Conservation (phyloP, 2,113 vertebrate species). For the Tylochromis polylepis region DNA sequence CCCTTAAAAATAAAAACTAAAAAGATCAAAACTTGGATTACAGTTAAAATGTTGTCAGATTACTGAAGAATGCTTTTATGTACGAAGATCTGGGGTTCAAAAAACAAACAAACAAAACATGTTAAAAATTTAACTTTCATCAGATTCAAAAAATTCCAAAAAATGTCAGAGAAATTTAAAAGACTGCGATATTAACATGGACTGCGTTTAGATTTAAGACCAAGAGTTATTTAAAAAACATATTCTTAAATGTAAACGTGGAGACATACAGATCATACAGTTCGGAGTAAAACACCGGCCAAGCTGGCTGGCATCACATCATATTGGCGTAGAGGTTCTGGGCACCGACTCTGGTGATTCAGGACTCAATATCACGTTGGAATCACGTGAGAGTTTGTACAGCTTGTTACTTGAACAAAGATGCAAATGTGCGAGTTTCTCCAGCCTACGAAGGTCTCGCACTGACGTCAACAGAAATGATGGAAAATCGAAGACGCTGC, state of each 20-base stretch:
- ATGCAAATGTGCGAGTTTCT: background rate
- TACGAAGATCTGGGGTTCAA: no score
- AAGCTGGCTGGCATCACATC: background rate
- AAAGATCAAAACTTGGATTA: no score
- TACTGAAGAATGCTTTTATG: no score
- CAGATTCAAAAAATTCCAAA: no score
- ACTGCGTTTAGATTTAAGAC: background rate
- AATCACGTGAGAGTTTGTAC: background rate
- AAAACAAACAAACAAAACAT: no score
- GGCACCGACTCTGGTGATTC: background rate
- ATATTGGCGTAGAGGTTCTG: background rate
- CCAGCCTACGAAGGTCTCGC: background rate
- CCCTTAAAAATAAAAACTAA: no score
- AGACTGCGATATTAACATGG: background rate
- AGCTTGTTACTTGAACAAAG: background rate
- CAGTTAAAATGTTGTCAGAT: no score
- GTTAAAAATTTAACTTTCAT: no score
- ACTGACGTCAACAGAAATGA: background rate
- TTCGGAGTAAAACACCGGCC: rapidly evolving
- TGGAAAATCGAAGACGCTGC: background rate
- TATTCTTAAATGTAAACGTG: background rate
- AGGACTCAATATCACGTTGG: background rate
- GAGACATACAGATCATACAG: background rate
- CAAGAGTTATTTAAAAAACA: background rate
- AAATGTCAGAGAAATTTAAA: no score